These are phyloP conservation scores for Peromyscus nudipes DNA, from an alignment of 2,797 vertebrate genomes.

Conservation along the genomic window DNA sequence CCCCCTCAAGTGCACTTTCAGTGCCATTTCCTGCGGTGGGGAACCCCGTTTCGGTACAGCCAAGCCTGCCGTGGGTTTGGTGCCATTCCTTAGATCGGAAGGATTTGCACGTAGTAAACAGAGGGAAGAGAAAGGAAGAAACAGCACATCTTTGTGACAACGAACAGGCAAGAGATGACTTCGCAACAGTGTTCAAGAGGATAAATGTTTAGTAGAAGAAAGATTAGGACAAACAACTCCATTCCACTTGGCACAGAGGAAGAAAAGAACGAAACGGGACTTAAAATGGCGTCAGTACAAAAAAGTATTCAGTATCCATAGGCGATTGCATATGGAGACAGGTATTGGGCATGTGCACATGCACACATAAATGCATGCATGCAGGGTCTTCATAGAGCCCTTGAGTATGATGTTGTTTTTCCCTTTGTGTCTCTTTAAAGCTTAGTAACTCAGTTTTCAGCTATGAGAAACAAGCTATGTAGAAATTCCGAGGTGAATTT, in stretches of 20 bases:
- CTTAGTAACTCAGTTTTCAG: slow-evolving; percentile 40
- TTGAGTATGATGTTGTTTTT: not conserved
- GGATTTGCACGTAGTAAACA: slow-evolving; percentile 55
- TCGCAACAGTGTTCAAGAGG: slow-evolving; percentile 22
- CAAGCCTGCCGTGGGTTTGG: slow-evolving; percentile 45
- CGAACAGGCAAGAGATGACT: slow-evolving; percentile 29
- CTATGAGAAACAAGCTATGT: slow-evolving; percentile 37
- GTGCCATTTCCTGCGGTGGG: slow-evolving; percentile 48
- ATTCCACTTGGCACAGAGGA: slow-evolving; percentile 25
- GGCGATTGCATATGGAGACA: not conserved
- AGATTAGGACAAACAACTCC: slow-evolving; percentile 41
- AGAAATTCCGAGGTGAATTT: slow-evolving; percentile 44
- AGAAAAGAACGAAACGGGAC: not conserved
- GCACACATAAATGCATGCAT: not conserved
- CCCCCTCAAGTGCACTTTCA: slow-evolving; percentile 39
- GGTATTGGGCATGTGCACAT: not conserved
- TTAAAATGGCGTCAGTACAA: not conserved
- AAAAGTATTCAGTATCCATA: not conserved
- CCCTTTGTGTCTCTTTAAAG: not conserved
- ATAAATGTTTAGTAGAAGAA: slow-evolving; percentile 52
- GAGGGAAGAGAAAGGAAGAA: slow-evolving; percentile 54
- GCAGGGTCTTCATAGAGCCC: not conserved
- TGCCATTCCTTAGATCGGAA: slow-evolving; percentile 20
- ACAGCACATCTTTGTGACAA: not conserved
- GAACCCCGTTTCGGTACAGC: slow-evolving; percentile 7